Evolutionary conservation across 2,797 vertebrate genomes (phyloP).

Genomic region (Silurus aristotelis): DNA sequence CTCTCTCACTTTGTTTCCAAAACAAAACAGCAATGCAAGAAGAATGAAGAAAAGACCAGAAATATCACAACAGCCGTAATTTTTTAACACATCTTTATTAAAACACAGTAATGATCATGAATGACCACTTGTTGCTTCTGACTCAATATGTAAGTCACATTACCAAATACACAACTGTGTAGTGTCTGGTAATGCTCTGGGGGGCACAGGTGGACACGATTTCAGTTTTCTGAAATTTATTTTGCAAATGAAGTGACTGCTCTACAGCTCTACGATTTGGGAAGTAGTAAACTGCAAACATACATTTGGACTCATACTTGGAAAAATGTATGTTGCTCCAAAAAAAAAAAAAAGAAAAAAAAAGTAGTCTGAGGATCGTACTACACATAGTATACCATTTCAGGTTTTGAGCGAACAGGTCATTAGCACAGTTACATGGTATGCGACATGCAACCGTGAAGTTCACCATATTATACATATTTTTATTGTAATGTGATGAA

Average conservation of each 20-base stretch:
- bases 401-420: no score
- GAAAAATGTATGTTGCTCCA: background rate
- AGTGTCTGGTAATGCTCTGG: background rate
- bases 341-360: no score
- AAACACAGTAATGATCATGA: background rate
- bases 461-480: no score
- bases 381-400: no score
- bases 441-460: no score
- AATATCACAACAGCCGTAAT: background rate
- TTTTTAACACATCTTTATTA: background rate
- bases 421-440: no score
- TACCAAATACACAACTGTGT: background rate
- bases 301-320: background rate
- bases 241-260: background rate
- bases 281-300: background rate
- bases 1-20: no score
- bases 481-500: no score
- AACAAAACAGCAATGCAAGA: no score
- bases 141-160: background rate
- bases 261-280: background rate
- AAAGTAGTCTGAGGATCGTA: no score
- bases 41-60: background rate
- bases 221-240: background rate
- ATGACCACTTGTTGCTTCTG: background rate
- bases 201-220: background rate